Evolutionary conservation across 2,113 vertebrate genomes (phyloP).

Genomic region (Anser brachyrhynchus): DNA sequence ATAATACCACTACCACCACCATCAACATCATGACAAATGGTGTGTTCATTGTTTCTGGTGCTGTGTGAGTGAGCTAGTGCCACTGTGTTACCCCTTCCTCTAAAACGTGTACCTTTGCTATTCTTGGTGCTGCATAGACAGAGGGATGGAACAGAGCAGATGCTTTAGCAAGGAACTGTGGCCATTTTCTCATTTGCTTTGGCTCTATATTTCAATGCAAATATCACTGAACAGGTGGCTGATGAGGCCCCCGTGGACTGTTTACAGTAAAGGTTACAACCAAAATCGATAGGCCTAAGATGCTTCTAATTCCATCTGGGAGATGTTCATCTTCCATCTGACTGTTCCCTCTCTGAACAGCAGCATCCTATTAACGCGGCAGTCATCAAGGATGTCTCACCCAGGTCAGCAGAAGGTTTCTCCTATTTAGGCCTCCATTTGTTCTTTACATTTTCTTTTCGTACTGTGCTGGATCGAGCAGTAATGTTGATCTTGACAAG

Average conservation of each 20-base stretch:
- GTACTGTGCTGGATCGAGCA: background rate
- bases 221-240: conserved; percentile 68
- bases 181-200: conserved; percentile 64
- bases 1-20: conserved; percentile 1
- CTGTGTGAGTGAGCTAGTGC: background rate
- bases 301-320: conserved; percentile 46
- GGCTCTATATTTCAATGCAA: conserved; percentile 66
- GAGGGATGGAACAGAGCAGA: conserved; percentile 49
- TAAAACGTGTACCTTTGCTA: conserved; percentile 39
- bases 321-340: conserved; percentile 56
- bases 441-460: background rate
- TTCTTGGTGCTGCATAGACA: conserved; percentile 33
- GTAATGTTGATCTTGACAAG: conserved; percentile 19
- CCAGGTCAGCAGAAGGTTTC: conserved; percentile 27
- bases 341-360: conserved; percentile 3
- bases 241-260: conserved; percentile 55
- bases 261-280: conserved; percentile 67
- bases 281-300: conserved; percentile 65
- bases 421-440: conserved; percentile 20
- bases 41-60: conserved; percentile 12
- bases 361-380: conserved; percentile 41
- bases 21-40: conserved; percentile 45
- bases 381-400: conserved; percentile 23
- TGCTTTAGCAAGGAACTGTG: conserved; percentile 60
- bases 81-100: conserved; percentile 32